Evolutionary conservation across 2,797 vertebrate genomes (phyloP).

Genomic region (Ficedula albicollis): DNA sequence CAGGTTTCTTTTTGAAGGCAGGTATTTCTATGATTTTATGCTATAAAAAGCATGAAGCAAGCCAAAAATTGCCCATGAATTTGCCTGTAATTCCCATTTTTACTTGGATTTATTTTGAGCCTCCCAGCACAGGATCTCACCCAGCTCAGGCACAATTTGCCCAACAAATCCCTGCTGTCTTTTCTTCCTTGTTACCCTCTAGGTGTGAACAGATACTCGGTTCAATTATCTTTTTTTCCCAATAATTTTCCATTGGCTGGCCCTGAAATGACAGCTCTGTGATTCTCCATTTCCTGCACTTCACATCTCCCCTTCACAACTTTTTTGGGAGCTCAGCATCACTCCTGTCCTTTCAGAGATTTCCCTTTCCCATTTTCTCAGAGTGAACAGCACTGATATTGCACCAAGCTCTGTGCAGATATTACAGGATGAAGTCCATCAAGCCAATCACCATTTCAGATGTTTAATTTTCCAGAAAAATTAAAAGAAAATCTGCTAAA

Average conservation of each 20-base stretch:
- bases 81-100: not conserved
- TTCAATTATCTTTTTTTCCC: not conserved
- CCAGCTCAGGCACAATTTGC: not conserved
- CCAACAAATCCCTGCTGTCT: not conserved
- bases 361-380: not conserved
- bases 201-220: not conserved
- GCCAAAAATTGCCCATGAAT: not conserved
- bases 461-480: not conserved
- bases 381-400: not conserved
- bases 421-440: not conserved
- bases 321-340: not conserved
- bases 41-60: not conserved
- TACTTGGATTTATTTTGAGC: not conserved
- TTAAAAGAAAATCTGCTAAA: not conserved
- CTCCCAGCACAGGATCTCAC: not conserved
- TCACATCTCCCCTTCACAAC: not conserved
- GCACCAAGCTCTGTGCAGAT: not conserved
- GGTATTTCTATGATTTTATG: not conserved
- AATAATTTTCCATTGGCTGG: not conserved
- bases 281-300: not conserved
- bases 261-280: not conserved
- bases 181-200: not conserved
- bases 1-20: not conserved
- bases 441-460: not conserved
- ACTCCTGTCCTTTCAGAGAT: rapidly evolving